Conservation (phyloP, 2,113 vertebrate species). For the Myotis davidii region DNA sequence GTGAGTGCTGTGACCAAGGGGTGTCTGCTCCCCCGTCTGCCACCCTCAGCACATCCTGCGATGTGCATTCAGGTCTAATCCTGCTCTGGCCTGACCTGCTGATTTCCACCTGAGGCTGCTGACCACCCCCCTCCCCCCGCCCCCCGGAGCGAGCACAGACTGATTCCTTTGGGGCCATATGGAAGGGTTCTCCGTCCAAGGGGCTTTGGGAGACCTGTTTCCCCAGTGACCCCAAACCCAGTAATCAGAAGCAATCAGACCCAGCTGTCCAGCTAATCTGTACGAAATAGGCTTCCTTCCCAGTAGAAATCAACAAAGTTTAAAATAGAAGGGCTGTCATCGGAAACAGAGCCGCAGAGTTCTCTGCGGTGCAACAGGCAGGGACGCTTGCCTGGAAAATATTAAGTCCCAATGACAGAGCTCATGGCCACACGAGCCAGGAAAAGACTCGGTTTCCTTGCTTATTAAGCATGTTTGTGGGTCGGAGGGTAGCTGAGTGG, state of each 20-base stretch:
- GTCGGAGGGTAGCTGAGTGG: conserved; percentile 34
- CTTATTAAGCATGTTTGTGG: conserved; percentile 66
- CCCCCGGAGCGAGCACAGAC: conserved; percentile 50
- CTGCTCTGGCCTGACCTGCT: conserved; percentile 82
- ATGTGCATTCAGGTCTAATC: conserved; percentile 70
- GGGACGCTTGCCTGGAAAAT: conserved; percentile 69
- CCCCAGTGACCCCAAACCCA: conserved; percentile 56
- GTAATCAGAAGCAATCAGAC: conserved; percentile 67
- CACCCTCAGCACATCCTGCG: conserved; percentile 73
- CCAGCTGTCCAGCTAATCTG: conserved; percentile 74
- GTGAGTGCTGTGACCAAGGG: conserved; percentile 57
- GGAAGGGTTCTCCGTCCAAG: conserved; percentile 46
- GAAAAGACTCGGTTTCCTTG: conserved; percentile 49
- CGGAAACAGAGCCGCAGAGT: conserved; percentile 65
- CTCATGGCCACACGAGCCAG: conserved; percentile 45
- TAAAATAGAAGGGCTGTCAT: conserved; percentile 74
- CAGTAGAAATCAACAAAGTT: conserved; percentile 68
- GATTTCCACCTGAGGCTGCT: conserved; percentile 75
- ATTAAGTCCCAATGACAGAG: conserved; percentile 43
- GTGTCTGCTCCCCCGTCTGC: background rate
- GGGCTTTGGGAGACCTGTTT: conserved; percentile 67
- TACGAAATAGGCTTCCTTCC: conserved; percentile 70
- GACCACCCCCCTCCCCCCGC: conserved; percentile 56
- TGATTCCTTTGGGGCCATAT: conserved; percentile 50
- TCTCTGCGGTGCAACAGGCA: conserved; percentile 60